A percentile compares a stretch with the other conserved stretches of the same genome.
Evolutionary conservation across 2,113 vertebrate species (phyloP).

Genomic region (Oryzias celebensis): DNA sequence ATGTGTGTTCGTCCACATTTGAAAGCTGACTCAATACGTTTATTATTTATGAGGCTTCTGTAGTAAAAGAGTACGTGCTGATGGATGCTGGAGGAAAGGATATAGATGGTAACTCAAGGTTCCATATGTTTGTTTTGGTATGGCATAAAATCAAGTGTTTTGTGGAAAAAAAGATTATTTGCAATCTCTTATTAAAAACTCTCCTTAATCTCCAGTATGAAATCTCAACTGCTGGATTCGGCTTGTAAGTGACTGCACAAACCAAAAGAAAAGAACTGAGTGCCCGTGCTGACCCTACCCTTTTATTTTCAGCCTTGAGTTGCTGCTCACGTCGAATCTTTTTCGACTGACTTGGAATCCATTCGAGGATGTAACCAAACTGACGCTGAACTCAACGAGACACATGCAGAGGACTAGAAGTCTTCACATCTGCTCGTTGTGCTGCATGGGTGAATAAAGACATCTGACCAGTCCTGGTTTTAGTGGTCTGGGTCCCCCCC

Average conservation of each 20-base stretch:
- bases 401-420: background rate
- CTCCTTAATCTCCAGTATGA: background rate
- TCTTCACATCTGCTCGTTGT: conserved; percentile 13
- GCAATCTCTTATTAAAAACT: background rate
- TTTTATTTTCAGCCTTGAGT: background rate
- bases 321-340: conserved; percentile 24
- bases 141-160: background rate
- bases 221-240: background rate
- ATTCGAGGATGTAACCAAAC: conserved; percentile 28
- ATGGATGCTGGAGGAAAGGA: conserved; percentile 4
- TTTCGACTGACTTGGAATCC: conserved; percentile 33
- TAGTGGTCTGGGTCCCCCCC: background rate
- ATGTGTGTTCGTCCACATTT: conserved; percentile 27
- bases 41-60: conserved; percentile 58
- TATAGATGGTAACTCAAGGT: conserved; percentile 7
- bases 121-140: background rate
- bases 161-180: background rate
- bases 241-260: background rate
- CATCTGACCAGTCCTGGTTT: background rate
- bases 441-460: conserved; percentile 3
- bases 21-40: conserved; percentile 70
- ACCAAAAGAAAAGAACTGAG: background rate
- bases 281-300: background rate
- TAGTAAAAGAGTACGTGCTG: conserved; percentile 9
- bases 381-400: conserved; percentile 30